Percentiles rank a stretch among this genome's conserved stretches.
These are phyloP conservation scores for Scopus umbretta DNA, from an alignment of 2,113 vertebrate genomes.

Conservation along the genomic window DNA sequence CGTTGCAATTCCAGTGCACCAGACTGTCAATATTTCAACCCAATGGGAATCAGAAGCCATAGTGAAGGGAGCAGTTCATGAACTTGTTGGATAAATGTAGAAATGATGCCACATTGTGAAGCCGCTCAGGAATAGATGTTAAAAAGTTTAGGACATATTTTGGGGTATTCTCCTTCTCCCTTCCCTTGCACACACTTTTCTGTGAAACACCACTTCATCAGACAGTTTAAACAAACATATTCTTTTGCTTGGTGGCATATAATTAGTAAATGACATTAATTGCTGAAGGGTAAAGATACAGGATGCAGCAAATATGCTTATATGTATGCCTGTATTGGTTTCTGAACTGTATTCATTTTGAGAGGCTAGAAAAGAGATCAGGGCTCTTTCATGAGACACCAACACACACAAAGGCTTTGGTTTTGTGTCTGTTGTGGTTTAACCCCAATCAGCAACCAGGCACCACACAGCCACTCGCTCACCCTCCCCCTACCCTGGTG, in stretches of 20 bases:
- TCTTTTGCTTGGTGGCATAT: not conserved
- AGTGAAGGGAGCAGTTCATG: not conserved
- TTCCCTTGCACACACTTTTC: not conserved
- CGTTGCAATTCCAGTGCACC: not conserved
- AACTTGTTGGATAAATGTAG: not conserved
- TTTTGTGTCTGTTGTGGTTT: not conserved
- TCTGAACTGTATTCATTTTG: not conserved
- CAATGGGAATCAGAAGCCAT: not conserved
- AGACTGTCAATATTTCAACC: not conserved
- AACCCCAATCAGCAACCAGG: too few relatives aligned
- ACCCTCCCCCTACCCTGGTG: too few relatives aligned
- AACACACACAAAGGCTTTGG: not conserved
- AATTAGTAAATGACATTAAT: not conserved
- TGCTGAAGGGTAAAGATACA: not conserved
- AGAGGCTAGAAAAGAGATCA: not conserved
- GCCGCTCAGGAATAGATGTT: not conserved
- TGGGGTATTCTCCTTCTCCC: not conserved
- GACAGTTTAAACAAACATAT: not conserved
- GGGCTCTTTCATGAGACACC: not conserved
- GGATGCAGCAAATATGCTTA: not conserved
- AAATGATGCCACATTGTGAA: not conserved
- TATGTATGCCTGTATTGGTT: not conserved
- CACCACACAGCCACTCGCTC: too few relatives aligned
- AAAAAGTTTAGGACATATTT: not conserved
- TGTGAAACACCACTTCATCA: not conserved